These are phyloP conservation scores for Aeoliscus strigatus DNA, from an alignment of 2,797 vertebrate species.

Conservation along the genomic window DNA sequence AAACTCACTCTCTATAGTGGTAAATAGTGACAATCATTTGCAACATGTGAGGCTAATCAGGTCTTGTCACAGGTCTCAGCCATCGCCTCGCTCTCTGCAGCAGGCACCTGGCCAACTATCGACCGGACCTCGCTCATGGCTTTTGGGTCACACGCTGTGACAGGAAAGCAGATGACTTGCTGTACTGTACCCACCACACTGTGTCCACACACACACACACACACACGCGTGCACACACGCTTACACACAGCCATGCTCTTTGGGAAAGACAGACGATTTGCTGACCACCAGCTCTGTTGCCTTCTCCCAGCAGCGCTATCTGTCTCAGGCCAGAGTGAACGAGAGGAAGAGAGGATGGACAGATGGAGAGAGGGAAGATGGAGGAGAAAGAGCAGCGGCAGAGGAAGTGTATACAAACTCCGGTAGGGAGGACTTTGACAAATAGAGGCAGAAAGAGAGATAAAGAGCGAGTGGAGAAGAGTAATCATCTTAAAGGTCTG, in stretches of 20 bases:
- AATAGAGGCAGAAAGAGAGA: slow-evolving; percentile 29
- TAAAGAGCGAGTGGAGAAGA: slow-evolving; percentile 48
- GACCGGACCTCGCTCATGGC: slow-evolving; percentile 55
- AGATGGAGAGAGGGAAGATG: slow-evolving; percentile 4
- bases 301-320: slow-evolving; percentile 31
- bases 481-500: slow-evolving; percentile 61
- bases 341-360: slow-evolving; percentile 5
- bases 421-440: slow-evolving; percentile 8
- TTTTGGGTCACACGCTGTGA: slow-evolving; percentile 70
- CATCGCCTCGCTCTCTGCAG: slow-evolving; percentile 26
- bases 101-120: slow-evolving; percentile 55
- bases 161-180: slow-evolving; percentile 58
- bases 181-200: no score
- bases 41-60: no score
- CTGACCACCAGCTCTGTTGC: slow-evolving; percentile 53
- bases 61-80: slow-evolving; percentile 49
- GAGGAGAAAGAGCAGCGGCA: not conserved
- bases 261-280: slow-evolving; percentile 45
- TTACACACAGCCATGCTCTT: slow-evolving; percentile 13
- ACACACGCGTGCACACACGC: slow-evolving; percentile 13
- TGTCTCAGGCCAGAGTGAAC: slow-evolving; percentile 33
- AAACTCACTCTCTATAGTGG: no score
- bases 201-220: slow-evolving; percentile 6
- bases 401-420: not conserved
- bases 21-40: no score